Percentiles rank a stretch among this genome's conserved stretches.
Conservation (phyloP, 2,888 invertebrate genomes). For the Toxonevra muliebris region DNA sequence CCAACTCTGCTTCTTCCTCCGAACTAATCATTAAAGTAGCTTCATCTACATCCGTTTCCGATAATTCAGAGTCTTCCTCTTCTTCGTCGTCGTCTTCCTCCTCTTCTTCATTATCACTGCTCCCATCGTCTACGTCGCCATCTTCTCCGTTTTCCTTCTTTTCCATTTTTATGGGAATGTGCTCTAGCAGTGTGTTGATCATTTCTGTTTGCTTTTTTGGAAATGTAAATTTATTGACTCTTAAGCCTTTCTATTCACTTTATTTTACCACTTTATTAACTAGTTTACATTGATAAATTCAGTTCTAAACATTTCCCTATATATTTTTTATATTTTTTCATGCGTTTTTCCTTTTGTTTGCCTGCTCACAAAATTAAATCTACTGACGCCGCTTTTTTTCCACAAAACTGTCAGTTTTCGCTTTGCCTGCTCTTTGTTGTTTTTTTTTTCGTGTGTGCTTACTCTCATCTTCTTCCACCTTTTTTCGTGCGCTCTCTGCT, state of each 20-base stretch:
- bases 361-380: constrained; percentile 44
- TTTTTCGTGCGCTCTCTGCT: constrained; percentile 16
- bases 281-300: background rate
- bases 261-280: constrained; percentile 12
- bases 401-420: constrained; percentile 38
- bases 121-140: constrained; percentile 12
- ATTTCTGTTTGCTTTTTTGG: constrained; percentile 38
- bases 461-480: constrained; percentile 31
- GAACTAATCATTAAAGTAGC: constrained; percentile 54
- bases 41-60: constrained; percentile 50
- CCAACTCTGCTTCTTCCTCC: constrained; percentile 58
- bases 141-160: constrained; percentile 33
- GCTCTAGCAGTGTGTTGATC: constrained; percentile 53
- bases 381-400: constrained; percentile 58
- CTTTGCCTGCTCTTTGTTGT: constrained; percentile 32
- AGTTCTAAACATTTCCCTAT: no score
- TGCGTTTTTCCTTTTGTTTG: background rate
- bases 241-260: background rate
- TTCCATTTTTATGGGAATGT: constrained; percentile 51
- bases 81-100: constrained; percentile 47
- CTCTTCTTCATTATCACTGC: constrained; percentile 38
- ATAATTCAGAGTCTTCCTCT: constrained; percentile 39
- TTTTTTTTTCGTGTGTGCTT: constrained; percentile 35
- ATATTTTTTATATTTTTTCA: constrained; percentile 19
- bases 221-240: background rate